phyloP scores from a whole-genome alignment of 2,888 invertebrate species.

The Ditula angustiorana region DNA sequence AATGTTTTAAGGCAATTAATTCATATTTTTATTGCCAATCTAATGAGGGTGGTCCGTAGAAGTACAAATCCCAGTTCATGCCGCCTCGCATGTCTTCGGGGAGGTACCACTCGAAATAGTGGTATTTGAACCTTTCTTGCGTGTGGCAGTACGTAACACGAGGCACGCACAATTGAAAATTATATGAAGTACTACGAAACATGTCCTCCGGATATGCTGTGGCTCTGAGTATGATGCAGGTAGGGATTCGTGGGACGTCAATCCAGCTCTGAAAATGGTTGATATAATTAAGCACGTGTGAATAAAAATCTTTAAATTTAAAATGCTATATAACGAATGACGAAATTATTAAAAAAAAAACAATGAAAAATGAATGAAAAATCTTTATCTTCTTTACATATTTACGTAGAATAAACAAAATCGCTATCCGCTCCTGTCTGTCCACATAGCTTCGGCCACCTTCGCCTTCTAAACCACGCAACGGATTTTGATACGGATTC shows the following conservation, averaged over 20 bases:
- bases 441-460: no score
- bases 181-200: slow-evolving; percentile 16
- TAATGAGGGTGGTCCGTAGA: slow-evolving; percentile 13
- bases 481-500: no score
- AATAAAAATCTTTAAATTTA: background rate
- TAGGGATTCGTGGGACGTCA: slow-evolving; percentile 26
- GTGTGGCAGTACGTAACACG: slow-evolving; percentile 38
- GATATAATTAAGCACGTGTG: background rate
- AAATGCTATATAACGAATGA: no score
- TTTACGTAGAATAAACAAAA: no score
- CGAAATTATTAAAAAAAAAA: no score
- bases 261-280: slow-evolving; percentile 19
- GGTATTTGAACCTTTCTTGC: slow-evolving; percentile 28
- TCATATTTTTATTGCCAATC: background rate
- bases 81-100: slow-evolving; percentile 32
- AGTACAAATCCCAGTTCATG: slow-evolving; percentile 41
- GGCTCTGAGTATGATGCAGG: slow-evolving; percentile 29
- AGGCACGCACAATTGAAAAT: slow-evolving; percentile 27
- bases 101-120: slow-evolving; percentile 38
- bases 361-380: no score
- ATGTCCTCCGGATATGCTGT: background rate
- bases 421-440: no score
- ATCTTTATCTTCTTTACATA: no score
- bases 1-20: no score
- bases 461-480: no score